Percentiles rank a stretch among this genome's conserved stretches.
Conservation (phyloP, 2,797 vertebrate genomes). For the Muscicapa comitata region DNA sequence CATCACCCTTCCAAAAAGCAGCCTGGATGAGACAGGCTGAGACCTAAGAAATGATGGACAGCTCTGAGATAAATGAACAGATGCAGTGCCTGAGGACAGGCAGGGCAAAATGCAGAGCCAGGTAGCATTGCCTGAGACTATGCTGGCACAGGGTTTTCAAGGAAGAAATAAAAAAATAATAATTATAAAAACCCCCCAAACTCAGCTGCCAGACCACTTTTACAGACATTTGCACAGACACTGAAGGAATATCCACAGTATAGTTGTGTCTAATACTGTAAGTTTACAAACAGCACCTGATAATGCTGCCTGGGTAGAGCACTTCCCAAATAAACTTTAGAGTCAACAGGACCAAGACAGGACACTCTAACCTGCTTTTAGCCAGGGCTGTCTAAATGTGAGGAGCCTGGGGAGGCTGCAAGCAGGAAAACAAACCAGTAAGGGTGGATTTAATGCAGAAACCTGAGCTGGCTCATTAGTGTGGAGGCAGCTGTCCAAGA, state of each 20-base stretch:
- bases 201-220: not conserved
- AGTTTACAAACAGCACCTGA: not conserved
- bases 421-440: not conserved
- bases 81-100: not conserved
- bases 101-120: not conserved
- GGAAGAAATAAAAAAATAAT: not conserved
- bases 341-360: not conserved
- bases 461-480: not conserved
- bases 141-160: not conserved
- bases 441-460: not conserved
- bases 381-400: not conserved
- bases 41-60: not conserved
- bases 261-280: not conserved
- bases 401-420: not conserved
- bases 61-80: not conserved
- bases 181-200: fast-evolving
- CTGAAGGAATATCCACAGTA: not conserved
- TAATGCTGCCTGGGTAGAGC: not conserved
- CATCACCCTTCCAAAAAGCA: not conserved
- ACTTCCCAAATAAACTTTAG: not conserved
- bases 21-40: not conserved
- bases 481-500: not conserved
- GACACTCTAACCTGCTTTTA: not conserved
- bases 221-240: not conserved
- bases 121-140: not conserved